Evolutionary conservation across 37 sponge, comb jelly and placozoan genomes (phyloP), one percentile per base, ranked within the genome.

Genomic region (Ianthella basta): DNA sequence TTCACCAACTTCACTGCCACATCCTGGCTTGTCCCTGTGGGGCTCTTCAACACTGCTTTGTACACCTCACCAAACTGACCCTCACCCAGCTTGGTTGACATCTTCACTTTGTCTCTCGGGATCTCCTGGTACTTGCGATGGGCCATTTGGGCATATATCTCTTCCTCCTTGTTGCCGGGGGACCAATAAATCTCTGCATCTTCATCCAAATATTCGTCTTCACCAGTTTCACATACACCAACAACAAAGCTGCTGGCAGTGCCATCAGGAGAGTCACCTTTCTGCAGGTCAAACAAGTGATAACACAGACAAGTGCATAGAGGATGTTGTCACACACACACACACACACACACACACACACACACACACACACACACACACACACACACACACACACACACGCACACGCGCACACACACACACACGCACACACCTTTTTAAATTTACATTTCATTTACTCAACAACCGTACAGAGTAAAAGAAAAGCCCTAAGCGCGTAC

Each of bases 361-460:
- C 35, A 69, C 70, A 69, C 70, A 69, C 70, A 69, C 70, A 69
- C 70, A 30, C 70, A 69, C 70, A 69, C 70, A 30, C 70, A 69
- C 70, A 69, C 70, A 30, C 70, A 69, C 70, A 69, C 70, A 69
- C 33, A 69, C 70, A 69, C 70, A 69, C 70, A 69, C 29, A 30
- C 70, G 27, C 70, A 69, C 70, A 30, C 70, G 27, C 70, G 27
- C 70, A 30, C 70, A 69, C 70, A 69, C 70, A 69, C 70, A 69
- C 70, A 30, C 70, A 69, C 70, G 27, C 70, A 30, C 34, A n/a
- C n/a, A n/a, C n/a, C n/a, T n/a, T n/a, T n/a, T n/a, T n/a, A n/a
- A n/a, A n/a, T n/a, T n/a, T n/a, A n/a, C n/a, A n/a, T n/a, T n/a
- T n/a, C n/a, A n/a, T n/a, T n/a, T n/a, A n/a, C n/a, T n/a, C n/a